Conservation (phyloP, 2,113 vertebrate genomes). For the Halichoerus grypus region DNA sequence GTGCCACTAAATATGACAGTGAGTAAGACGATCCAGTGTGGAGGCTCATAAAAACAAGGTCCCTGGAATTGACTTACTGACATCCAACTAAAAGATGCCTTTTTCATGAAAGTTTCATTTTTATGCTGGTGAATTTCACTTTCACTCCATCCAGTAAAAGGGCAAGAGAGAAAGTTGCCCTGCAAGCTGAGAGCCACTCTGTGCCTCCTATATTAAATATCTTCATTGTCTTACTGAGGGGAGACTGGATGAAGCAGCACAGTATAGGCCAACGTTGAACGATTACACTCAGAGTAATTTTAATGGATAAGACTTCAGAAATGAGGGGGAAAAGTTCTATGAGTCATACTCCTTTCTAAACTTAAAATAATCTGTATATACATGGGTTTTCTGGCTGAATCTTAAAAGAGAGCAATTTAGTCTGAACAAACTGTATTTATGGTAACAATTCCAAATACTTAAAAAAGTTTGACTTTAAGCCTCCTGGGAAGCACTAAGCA, state of each 20-base stretch:
- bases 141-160: conserved; percentile 4
- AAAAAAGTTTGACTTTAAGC: conserved; percentile 54
- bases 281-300: neutral
- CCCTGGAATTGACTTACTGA: neutral
- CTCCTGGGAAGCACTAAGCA: neutral
- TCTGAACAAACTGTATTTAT: conserved; percentile 46
- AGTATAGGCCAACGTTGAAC: neutral
- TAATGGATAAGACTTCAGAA: conserved; percentile 52
- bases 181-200: neutral
- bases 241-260: neutral
- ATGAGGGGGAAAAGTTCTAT: neutral
- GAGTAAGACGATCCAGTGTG: conserved; percentile 32
- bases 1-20: neutral
- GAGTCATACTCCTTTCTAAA: conserved; percentile 58
- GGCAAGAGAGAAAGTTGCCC: neutral
- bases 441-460: conserved; percentile 49
- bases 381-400: conserved; percentile 48
- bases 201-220: neutral
- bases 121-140: conserved; percentile 33
- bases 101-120: conserved; percentile 38
- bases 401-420: conserved; percentile 44
- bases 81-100: neutral
- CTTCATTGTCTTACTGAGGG: neutral
- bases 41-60: conserved; percentile 42
- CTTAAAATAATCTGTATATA: conserved; percentile 66